These are phyloP conservation scores for Clepsis dumicolana DNA, from an alignment of 2,888 invertebrate species.

Conservation along the genomic window DNA sequence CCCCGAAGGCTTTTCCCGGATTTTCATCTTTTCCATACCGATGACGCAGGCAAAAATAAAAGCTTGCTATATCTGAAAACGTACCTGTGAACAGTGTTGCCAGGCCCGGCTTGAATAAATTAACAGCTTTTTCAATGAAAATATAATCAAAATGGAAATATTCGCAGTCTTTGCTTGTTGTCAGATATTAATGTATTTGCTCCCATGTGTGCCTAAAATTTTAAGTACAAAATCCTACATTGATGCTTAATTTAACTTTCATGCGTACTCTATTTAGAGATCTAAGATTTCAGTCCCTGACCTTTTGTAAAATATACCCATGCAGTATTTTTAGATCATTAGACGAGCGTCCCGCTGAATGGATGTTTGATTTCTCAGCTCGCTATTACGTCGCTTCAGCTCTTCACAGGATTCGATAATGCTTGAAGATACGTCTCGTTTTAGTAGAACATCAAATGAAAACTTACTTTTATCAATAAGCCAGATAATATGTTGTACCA, in stretches of 20 bases:
- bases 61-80: constrained; percentile 60
- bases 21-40: constrained; percentile 74
- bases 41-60: constrained; percentile 74
- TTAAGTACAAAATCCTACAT: background rate
- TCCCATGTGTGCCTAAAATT: background rate
- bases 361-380: constrained; percentile 48
- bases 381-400: constrained; percentile 44
- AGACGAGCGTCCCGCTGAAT: constrained; percentile 34
- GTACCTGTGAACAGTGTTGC: constrained; percentile 55
- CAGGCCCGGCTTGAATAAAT: constrained; percentile 39
- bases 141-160: constrained; percentile 38
- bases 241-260: background rate
- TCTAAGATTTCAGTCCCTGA: background rate
- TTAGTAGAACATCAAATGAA: background rate
- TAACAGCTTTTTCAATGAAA: constrained; percentile 36
- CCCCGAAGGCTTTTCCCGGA: constrained; percentile 79
- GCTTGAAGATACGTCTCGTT: background rate
- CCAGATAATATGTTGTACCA: constrained; percentile 20
- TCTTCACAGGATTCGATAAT: background rate
- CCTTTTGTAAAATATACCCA: background rate
- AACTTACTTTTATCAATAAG: constrained; percentile 29
- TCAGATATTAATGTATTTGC: constrained; percentile 11
- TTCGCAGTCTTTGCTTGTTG: constrained; percentile 14
- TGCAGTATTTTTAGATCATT: constrained; percentile 1
- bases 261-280: background rate